Evolutionary conservation across 1,140 invertebrate genomes (phyloP).

Genomic region (Zaprionus vittiger): DNA sequence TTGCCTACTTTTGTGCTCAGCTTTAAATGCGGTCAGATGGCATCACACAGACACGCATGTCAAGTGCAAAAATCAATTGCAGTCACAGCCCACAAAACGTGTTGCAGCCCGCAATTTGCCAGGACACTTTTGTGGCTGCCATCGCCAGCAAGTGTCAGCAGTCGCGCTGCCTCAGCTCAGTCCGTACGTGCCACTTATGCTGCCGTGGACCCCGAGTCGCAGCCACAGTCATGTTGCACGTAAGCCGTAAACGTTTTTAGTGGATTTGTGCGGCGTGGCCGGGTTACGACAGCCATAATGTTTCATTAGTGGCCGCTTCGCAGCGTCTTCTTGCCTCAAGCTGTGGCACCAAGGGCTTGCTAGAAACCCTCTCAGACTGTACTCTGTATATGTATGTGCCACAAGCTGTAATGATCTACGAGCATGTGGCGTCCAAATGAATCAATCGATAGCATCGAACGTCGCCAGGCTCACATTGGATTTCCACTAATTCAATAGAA

Average conservation of each 20-base stretch:
- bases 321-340: conserved; percentile 35
- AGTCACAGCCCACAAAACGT: conserved; percentile 57
- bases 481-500: conserved; percentile 40
- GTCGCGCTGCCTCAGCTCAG: neutral
- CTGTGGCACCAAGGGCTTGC: neutral
- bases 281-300: conserved; percentile 73
- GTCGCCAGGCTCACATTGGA: conserved; percentile 17
- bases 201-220: conserved; percentile 38
- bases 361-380: too few species aligned
- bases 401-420: conserved; percentile 46
- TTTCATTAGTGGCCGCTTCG: conserved; percentile 70
- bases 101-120: conserved; percentile 67
- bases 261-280: conserved; percentile 70
- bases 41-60: conserved; percentile 9
- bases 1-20: conserved; percentile 7
- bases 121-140: conserved; percentile 65
- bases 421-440: conserved; percentile 21
- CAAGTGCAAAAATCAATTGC: conserved; percentile 73
- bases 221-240: conserved; percentile 63
- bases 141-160: conserved; percentile 12
- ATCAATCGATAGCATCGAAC: conserved; percentile 35
- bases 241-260: conserved; percentile 81
- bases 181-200: conserved; percentile 74
- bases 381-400: neutral
- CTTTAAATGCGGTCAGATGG: neutral